Conservation (phyloP, 2,888 invertebrate genomes). For the Fragum whitleyi region DNA sequence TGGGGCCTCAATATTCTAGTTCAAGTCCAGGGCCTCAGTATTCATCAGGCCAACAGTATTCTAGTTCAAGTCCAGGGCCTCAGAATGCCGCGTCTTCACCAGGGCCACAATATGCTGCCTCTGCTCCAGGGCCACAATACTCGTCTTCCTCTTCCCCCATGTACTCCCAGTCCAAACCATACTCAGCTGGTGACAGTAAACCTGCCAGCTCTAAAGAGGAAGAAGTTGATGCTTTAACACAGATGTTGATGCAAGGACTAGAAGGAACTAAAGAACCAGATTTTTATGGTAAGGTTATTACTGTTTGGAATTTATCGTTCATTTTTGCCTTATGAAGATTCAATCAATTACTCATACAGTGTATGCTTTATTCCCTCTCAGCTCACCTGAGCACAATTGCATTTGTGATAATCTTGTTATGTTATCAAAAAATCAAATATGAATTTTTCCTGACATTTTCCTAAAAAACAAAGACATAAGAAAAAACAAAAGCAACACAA, state of each 20-base stretch:
- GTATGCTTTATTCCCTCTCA: too few relatives aligned
- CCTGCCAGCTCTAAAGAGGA: conserved; percentile 88
- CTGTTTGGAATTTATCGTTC: too few relatives aligned
- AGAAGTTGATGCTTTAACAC: conserved; percentile 95
- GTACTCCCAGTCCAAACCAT: conserved; percentile 29
- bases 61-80: background rate
- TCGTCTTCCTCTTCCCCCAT: background rate
- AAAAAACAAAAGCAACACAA: too few relatives aligned
- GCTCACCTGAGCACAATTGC: too few relatives aligned
- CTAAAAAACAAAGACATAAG: too few relatives aligned
- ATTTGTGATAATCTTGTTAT: too few relatives aligned
- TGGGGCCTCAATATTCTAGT: background rate
- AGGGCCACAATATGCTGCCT: background rate
- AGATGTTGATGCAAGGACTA: conserved; percentile 95
- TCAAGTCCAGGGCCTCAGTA: conserved; percentile 5
- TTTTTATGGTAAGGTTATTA: conserved; percentile 88
- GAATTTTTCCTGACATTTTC: too few relatives aligned
- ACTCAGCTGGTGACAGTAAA: conserved; percentile 28
- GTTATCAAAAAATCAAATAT: too few relatives aligned
- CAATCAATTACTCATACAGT: too few relatives aligned
- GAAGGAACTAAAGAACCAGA: conserved; percentile 87
- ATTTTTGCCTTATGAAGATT: background rate
- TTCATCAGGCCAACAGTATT: conserved; percentile 19
- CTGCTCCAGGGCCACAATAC: background rate
- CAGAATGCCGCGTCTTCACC: background rate